phyloP scores from a whole-genome alignment of 2,888 invertebrate genomes.

The Aporophyla nigra region DNA sequence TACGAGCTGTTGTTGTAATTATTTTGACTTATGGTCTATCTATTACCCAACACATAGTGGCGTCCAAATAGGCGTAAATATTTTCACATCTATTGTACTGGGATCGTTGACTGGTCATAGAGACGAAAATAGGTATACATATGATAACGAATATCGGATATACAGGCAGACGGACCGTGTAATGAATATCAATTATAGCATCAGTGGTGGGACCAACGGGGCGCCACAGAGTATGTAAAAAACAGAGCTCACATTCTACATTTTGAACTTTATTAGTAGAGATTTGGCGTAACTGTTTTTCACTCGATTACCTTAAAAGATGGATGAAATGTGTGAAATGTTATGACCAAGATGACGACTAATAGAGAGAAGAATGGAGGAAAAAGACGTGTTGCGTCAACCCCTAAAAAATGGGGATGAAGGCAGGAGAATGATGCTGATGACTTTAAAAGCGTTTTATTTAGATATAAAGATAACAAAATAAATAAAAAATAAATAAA shows the following conservation, averaged over 20 bases:
- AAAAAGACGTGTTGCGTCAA: background rate
- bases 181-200: constrained; percentile 59
- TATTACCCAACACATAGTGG: background rate
- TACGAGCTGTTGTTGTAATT: background rate
- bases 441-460: background rate
- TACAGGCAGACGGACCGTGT: constrained; percentile 33
- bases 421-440: background rate
- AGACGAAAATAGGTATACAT: constrained; percentile 21
- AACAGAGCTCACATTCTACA: constrained; percentile 11
- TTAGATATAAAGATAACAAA: too few species aligned
- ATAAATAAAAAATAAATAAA: too few species aligned
- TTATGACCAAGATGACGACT: background rate
- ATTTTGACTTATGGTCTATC: background rate
- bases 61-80: constrained; percentile 3
- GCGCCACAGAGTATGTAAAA: constrained; percentile 40
- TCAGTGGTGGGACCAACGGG: constrained; percentile 33
- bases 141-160: constrained; percentile 40
- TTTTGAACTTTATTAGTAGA: background rate
- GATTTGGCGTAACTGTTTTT: background rate
- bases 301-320: background rate
- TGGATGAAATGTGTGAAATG: background rate
- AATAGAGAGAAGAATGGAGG: background rate
- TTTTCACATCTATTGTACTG: constrained; percentile 8
- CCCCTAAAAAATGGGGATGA: too few species aligned
- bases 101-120: constrained; percentile 21